These are phyloP conservation scores for Cacatua alba DNA, from an alignment of 2,113 vertebrate genomes.

Conservation along the genomic window DNA sequence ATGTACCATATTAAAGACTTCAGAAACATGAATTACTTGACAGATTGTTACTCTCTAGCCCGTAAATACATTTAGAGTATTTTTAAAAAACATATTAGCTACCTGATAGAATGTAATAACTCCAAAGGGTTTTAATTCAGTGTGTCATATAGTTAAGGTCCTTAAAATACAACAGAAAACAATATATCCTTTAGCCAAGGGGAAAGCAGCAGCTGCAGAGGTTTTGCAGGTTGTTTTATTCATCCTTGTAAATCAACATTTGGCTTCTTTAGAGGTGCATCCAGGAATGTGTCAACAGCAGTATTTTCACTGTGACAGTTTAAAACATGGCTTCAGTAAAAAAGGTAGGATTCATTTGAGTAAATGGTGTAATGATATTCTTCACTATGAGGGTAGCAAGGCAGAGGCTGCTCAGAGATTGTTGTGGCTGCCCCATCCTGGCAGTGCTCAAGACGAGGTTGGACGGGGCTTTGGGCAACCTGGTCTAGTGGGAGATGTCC, in stretches of 20 bases:
- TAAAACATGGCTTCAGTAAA: neutral
- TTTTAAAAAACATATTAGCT: conserved; percentile 41
- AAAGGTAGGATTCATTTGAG: neutral
- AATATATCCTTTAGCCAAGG: neutral
- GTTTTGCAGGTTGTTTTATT: neutral
- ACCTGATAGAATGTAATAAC: neutral
- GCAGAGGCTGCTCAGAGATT: neutral
- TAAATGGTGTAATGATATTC: neutral
- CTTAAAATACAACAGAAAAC: conserved; percentile 27
- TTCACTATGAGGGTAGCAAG: neutral
- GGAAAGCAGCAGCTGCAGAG: neutral
- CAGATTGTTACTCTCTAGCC: conserved; percentile 20
- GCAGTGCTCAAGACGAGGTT: neutral
- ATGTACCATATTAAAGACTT: conserved; percentile 26
- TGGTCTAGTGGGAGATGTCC: neutral
- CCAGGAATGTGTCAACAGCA: neutral
- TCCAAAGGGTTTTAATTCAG: conserved; percentile 4
- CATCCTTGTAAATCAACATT: neutral
- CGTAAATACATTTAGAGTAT: conserved; percentile 24
- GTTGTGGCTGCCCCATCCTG: neutral
- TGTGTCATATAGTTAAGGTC: neutral
- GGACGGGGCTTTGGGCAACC: neutral
- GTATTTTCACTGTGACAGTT: neutral
- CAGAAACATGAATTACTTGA: conserved; percentile 20
- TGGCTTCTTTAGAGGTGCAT: neutral